Evolutionary conservation across 2,888 invertebrate genomes (phyloP), one percentile per base, ranked within the genome.

Genomic region (Dasypogon diadema): DNA sequence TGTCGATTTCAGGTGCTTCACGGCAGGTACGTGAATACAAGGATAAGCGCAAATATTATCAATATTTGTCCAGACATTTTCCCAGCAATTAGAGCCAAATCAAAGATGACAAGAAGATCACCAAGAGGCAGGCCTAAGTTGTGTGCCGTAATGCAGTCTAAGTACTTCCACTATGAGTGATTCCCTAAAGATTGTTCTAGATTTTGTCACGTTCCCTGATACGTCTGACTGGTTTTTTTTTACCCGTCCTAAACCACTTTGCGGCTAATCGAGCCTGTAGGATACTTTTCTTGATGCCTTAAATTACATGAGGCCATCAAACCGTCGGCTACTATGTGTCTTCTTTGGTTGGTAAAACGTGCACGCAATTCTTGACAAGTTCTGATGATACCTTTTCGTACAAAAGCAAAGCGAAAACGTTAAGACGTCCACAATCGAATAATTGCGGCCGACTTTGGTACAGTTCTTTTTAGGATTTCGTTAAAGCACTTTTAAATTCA

Each of bases 401-500:
- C 6, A 24, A 8, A 46, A 24, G n/a, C 22, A 65, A 42, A 46
- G 22, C 42, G 46, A 65, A 48, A 48, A 65, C 22, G 42, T 6
- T 24, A 21, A 21, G 8, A 21, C 2, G 22, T n/a, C 8, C 26
- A 24, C 16, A 65, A 65, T 16, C 37, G 60, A 34, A 12, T 60
- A 60, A 60, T 60, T 60, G 37, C 60, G 60, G 60, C 30, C 37
- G 21, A 37, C 8, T 51, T 51, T 18, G 14, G 51, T 51, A 18
- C 51, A 51, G 2, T 51, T 51, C 18, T 51, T 51, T 51, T 51
- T 48, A 6, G 18, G 51, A 16, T 2, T 12, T 42, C 42, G 42
- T 42, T 42, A 42, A 51, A 22, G 10, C 21, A 12, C 46, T 65
- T 65, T 65, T 42, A 65, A 46, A 65, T 65, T 42, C 65, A 48